Base-by-base conservation (phyloP, 2,113 vertebrate genomes). In the Rhagologus leucostigma region DNA sequence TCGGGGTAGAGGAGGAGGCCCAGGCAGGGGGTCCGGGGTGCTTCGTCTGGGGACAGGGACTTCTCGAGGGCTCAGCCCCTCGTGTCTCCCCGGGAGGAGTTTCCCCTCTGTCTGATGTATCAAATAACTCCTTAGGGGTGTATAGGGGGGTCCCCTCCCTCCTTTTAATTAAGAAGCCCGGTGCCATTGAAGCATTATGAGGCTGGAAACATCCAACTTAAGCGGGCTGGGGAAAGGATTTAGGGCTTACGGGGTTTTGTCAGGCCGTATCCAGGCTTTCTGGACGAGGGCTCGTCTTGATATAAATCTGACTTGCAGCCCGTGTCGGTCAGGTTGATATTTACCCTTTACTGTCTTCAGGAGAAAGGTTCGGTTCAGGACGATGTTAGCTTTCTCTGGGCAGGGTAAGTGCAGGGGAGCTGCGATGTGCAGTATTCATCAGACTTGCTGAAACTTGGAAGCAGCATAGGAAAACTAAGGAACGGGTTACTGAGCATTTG, bases 121-220 rank as follows among this genome's bases (percentile, higher is more conserved):
- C 37, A 6, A 0, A 5, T n/a, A 68, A 74, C 22, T 80, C 47
- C 37, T 53, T 18, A 33, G 10, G 44, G n/a, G 19, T 52, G 39
- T 59, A 0, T 37, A 3, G 55, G 16, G 26, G 42, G 3, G 52
- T 22, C 15, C 18, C 3, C 13, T 27, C 8, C 41, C 41, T 55
- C 17, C 5, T 42, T 18, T 47, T 21, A 23, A 23, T 75, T 74
- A 50, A 81, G 59, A 46, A 62, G 13, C 41, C 20, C 19, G 2
- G 27, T 93, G 76, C 79, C 37, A 41, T 3, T 67, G 88, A 71
- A 50, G 62, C 37, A 3, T 88, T 74, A 75, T 3, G 59, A 89
- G 55, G n/a, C 53, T 93, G 86, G 39, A 59, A 75, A 60, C 85
- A 68, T 92, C 75, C 79, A 57, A 8, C 63, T 87, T 93, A 93